A percentile compares a stretch with the other conserved stretches of the same genome.
These are phyloP conservation scores for Harpegnathos saltator DNA, from an alignment of 1,140 invertebrate species.

Conservation along the genomic window DNA sequence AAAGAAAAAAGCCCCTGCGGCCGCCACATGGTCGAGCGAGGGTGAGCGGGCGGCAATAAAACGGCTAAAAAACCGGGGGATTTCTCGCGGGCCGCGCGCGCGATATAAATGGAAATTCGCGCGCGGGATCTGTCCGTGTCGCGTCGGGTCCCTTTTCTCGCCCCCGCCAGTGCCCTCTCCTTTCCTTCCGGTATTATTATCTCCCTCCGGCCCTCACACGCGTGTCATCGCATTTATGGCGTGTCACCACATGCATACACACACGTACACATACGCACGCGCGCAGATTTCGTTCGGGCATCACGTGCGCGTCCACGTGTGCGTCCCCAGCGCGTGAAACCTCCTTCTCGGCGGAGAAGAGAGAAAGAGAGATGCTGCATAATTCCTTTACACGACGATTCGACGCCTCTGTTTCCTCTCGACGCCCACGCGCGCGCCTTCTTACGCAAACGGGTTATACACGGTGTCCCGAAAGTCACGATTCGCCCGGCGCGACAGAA, in stretches of 20 bases:
- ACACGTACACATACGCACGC: constrained; percentile 1
- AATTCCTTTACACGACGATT: constrained; percentile 70
- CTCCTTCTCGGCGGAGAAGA: constrained; percentile 16
- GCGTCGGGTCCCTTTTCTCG: neutral
- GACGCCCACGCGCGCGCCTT: constrained; percentile 64
- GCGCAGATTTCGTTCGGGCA: neutral
- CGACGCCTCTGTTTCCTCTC: constrained; percentile 68
- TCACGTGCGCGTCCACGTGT: constrained; percentile 17
- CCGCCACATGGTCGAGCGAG: neutral
- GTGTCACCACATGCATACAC: too few relatives aligned
- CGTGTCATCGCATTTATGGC: constrained; percentile 44
- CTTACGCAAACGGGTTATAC: constrained; percentile 45
- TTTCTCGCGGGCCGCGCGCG: constrained; percentile 23
- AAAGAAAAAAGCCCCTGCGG: neutral
- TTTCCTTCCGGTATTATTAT: constrained; percentile 61
- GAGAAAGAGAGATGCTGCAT: constrained; percentile 46
- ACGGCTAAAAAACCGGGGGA: constrained; percentile 20
- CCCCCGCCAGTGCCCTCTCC: neutral
- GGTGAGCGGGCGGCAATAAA: constrained; percentile 14
- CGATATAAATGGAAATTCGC: constrained; percentile 60
- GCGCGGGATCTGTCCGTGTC: constrained; percentile 17
- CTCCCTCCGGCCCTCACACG: constrained; percentile 47
- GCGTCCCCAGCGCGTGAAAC: constrained; percentile 38
- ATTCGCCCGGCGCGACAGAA: neutral
- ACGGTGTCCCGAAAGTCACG: neutral